phyloP scores from a whole-genome alignment of 2,888 invertebrate species.

The Masnerella sp. region DNA sequence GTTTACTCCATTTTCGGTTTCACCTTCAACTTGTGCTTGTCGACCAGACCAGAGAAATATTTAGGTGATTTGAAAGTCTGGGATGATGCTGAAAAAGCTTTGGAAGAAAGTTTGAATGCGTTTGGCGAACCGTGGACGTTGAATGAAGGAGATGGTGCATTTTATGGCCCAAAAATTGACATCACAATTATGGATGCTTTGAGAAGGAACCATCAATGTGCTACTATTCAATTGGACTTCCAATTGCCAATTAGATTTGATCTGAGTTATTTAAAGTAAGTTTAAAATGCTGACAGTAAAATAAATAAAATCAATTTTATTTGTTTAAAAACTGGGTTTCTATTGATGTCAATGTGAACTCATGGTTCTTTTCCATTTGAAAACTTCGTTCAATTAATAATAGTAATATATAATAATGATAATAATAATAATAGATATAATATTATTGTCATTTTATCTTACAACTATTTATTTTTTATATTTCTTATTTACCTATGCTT shows the following conservation, averaged over 20 bases:
- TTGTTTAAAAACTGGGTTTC: too few relatives aligned
- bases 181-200: slow-evolving; percentile 97
- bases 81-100: slow-evolving; percentile 96
- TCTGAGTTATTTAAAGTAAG: slow-evolving; percentile 85
- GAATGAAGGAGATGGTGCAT: slow-evolving; percentile 98
- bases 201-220: slow-evolving; percentile 94
- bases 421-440: too few relatives aligned
- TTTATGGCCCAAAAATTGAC: slow-evolving; percentile 99
- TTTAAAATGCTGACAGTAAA: too few relatives aligned
- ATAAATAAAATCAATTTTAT: too few relatives aligned
- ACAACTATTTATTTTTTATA: too few relatives aligned
- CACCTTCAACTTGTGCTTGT: slow-evolving; percentile 93
- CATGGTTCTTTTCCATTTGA: too few relatives aligned
- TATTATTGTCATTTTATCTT: too few relatives aligned
- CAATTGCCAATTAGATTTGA: slow-evolving; percentile 96
- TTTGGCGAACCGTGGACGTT: slow-evolving; percentile 93
- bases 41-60: slow-evolving; percentile 96
- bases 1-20: slow-evolving; percentile 86
- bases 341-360: too few relatives aligned
- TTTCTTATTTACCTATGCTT: too few relatives aligned
- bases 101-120: slow-evolving; percentile 90
- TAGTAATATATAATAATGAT: too few relatives aligned
- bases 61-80: slow-evolving; percentile 93
- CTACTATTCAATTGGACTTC: slow-evolving; percentile 99
- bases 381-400: too few relatives aligned